phyloP scores from a whole-genome alignment of 64 coral and sea anemone species.

The Actinia equina region DNA sequence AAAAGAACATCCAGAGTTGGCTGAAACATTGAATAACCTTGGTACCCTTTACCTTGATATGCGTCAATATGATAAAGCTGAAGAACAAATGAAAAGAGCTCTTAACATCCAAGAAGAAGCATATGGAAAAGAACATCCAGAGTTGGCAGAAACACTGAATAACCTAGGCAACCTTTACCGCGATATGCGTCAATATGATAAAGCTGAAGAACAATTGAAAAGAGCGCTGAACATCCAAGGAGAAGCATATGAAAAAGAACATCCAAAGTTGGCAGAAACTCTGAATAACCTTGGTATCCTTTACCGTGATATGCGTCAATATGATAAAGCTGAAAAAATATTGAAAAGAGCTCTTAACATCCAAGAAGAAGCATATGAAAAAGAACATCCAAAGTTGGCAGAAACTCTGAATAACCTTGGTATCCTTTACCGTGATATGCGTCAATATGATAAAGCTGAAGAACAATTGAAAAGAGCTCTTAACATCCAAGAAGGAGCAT shows the following conservation, averaged over 20 bases:
- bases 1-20: not conserved
- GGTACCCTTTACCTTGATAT: not conserved
- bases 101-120: not conserved
- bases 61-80: not conserved
- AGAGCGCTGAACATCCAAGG: not conserved
- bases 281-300: not conserved
- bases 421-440: not conserved
- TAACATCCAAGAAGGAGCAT: not conserved
- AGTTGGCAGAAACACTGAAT: not conserved
- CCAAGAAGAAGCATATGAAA: not conserved
- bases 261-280: not conserved
- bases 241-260: not conserved
- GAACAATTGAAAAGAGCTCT: not conserved
- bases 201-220: not conserved
- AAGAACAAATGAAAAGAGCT: not conserved
- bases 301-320: not conserved
- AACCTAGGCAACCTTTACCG: not conserved
- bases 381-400: not conserved
- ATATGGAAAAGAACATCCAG: not conserved
- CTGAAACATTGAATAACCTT: not conserved
- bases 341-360: not conserved
- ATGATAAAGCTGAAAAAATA: not conserved
- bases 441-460: not conserved
- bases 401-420: not conserved
- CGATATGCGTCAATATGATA: not conserved